These are phyloP conservation scores for Thysanoteuthis rhombus DNA, from an alignment of 2,888 invertebrate genomes.

Conservation along the genomic window DNA sequence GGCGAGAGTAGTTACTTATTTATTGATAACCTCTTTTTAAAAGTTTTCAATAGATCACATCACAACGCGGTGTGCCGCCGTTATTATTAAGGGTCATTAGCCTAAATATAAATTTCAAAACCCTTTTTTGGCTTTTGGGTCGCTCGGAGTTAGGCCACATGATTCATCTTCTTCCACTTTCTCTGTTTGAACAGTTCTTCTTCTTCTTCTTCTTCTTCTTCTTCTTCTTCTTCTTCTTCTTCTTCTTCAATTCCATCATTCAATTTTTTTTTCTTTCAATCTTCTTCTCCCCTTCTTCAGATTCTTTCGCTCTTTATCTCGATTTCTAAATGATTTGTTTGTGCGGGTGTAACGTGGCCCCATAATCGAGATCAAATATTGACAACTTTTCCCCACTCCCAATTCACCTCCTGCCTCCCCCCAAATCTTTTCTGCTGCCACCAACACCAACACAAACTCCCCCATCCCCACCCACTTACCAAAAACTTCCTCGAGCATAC, in stretches of 20 bases:
- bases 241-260: too few relatives aligned
- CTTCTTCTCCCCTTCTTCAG: neutral
- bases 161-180: neutral
- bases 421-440: neutral
- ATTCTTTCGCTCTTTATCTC: neutral
- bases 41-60: too few relatives aligned
- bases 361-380: constrained; percentile 12
- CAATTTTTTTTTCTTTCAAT: neutral
- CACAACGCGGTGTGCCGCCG: too few relatives aligned
- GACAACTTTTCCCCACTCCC: neutral
- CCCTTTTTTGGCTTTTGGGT: too few relatives aligned
- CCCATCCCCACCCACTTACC: neutral
- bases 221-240: neutral
- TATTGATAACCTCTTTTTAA: too few relatives aligned
- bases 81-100: too few relatives aligned
- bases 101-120: too few relatives aligned
- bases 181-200: neutral
- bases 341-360: neutral
- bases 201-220: neutral
- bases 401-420: too few relatives aligned
- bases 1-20: too few relatives aligned
- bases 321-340: neutral
- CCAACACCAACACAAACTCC: neutral
- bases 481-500: neutral
- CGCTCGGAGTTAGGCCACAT: neutral